Conservation (phyloP, 2,113 vertebrate genomes). For the Polyodon spathula region DNA sequence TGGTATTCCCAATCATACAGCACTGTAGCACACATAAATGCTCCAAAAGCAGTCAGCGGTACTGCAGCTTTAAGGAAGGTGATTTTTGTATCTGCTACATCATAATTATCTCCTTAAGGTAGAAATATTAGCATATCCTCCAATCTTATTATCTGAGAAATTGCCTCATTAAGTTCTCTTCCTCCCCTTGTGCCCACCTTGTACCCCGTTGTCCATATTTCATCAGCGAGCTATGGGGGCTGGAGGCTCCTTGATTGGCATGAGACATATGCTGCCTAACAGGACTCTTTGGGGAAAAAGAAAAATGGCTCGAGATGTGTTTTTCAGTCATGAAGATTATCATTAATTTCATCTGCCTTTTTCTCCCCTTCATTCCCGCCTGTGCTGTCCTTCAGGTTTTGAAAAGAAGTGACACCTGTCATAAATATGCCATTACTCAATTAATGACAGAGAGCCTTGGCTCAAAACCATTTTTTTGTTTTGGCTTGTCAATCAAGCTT, state of each 20-base stretch:
- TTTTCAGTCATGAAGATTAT: slow-evolving; percentile 32
- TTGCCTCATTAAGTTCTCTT: slow-evolving; percentile 69
- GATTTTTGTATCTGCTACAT: slow-evolving; percentile 64
- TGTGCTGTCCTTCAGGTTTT: slow-evolving; percentile 30
- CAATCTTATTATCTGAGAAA: slow-evolving; percentile 76
- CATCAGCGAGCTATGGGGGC: slow-evolving; percentile 53
- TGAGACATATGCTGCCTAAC: slow-evolving; percentile 43
- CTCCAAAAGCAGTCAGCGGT: slow-evolving; percentile 36
- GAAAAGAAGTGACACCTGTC: slow-evolving; percentile 21
- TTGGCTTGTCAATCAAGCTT: slow-evolving; percentile 11
- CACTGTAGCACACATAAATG: slow-evolving; percentile 21
- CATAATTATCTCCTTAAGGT: slow-evolving; percentile 80
- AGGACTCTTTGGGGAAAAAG: slow-evolving; percentile 42
- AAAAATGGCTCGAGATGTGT: slow-evolving; percentile 19
- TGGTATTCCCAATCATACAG: neutral
- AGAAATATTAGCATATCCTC: slow-evolving; percentile 76
- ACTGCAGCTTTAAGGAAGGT: slow-evolving; percentile 68
- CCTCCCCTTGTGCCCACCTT: slow-evolving; percentile 67
- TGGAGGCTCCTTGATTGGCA: slow-evolving; percentile 61
- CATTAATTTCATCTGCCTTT: slow-evolving; percentile 35
- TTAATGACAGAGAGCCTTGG: slow-evolving; percentile 19
- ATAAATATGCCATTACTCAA: slow-evolving; percentile 22
- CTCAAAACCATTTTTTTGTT: slow-evolving; percentile 1
- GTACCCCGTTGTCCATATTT: slow-evolving; percentile 61
- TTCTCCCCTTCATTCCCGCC: slow-evolving; percentile 14